Conservation (phyloP, 2,113 vertebrate genomes). For the Cisticola juncidis region DNA sequence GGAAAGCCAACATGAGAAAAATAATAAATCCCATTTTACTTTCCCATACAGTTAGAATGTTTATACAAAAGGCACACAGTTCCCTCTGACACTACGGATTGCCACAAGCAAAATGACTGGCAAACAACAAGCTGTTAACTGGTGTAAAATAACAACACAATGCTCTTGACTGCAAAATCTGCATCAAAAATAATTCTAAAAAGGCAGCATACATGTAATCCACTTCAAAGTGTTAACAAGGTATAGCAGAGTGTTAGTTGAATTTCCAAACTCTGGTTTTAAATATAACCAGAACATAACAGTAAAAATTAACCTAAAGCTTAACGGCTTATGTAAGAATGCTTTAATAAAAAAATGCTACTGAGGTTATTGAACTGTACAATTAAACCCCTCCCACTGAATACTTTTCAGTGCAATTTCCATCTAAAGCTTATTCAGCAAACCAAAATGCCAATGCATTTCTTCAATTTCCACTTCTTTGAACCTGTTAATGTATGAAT, state of each 20-base stretch:
- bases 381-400: slow-evolving; percentile 78
- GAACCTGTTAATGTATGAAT: slow-evolving; percentile 84
- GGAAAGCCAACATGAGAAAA: slow-evolving; percentile 7
- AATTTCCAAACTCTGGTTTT: slow-evolving; percentile 49
- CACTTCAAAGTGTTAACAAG: background rate
- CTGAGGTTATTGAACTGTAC: slow-evolving; percentile 76
- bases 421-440: slow-evolving; percentile 96
- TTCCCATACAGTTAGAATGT: slow-evolving; percentile 28
- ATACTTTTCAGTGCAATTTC: slow-evolving; percentile 84
- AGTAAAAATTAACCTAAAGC: slow-evolving; percentile 84
- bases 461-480: slow-evolving; percentile 86
- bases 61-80: background rate
- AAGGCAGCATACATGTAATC: background rate
- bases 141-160: background rate
- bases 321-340: slow-evolving; percentile 86
- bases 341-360: slow-evolving; percentile 82
- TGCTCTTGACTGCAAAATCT: background rate
- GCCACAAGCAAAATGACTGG: slow-evolving; percentile 32
- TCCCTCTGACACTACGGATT: background rate
- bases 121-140: background rate
- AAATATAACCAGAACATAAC: slow-evolving; percentile 65
- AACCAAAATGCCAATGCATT: slow-evolving; percentile 92
- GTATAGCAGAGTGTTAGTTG: background rate
- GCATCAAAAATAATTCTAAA: background rate
- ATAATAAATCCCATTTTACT: slow-evolving; percentile 42